These are phyloP conservation scores for Actenoides hombroni DNA, from an alignment of 2,113 vertebrate species.

Conservation along the genomic window DNA sequence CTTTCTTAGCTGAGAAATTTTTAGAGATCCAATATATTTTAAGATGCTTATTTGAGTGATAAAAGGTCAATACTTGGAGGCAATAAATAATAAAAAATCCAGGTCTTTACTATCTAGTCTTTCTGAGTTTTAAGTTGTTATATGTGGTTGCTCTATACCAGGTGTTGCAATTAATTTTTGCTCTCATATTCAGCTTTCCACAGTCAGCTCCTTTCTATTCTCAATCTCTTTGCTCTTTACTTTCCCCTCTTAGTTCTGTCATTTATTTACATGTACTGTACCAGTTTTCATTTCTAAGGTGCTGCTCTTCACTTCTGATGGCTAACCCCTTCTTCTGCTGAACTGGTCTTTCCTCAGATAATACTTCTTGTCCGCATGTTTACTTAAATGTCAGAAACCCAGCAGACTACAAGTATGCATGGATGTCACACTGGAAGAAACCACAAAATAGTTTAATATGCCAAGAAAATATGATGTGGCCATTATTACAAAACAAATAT, in stretches of 20 bases:
- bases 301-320: not conserved
- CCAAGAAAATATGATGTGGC: not conserved
- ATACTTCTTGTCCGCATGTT: not conserved
- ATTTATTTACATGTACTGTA: not conserved
- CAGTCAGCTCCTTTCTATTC: not conserved
- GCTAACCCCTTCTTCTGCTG: not conserved
- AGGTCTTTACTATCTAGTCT: not conserved
- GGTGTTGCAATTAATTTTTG: not conserved
- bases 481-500: not conserved
- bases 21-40: no score
- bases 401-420: not conserved
- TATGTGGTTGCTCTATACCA: not conserved
- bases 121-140: not conserved
- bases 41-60: no score
- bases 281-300: not conserved
- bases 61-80: no score
- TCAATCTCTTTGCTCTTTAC: not conserved
- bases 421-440: not conserved
- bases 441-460: not conserved
- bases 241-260: not conserved
- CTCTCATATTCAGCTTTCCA: not conserved
- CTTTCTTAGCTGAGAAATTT: no score
- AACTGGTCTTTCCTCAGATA: not conserved
- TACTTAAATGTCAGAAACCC: not conserved
- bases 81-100: not conserved